Evolutionary conservation across 2,888 invertebrate species (phyloP).

Genomic region (Drosophila algonquin): DNA sequence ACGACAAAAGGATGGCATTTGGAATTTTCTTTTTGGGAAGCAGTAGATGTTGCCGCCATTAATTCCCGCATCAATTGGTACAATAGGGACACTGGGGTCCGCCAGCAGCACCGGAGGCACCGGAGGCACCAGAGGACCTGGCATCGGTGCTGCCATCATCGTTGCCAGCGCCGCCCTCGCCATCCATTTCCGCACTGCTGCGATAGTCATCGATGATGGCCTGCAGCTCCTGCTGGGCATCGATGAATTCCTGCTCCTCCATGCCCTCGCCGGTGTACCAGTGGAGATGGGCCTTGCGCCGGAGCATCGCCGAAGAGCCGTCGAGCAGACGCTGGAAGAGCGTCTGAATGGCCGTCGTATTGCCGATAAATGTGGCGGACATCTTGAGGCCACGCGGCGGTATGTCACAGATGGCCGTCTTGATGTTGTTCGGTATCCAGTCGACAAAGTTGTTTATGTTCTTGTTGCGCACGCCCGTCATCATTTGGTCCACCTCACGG

Average conservation of each 20-base stretch:
- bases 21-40: background rate
- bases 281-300: constrained; percentile 92
- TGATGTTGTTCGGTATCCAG: constrained; percentile 94
- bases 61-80: background rate
- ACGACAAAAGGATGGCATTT: background rate
- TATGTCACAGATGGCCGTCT: constrained; percentile 93
- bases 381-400: constrained; percentile 93
- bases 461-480: constrained; percentile 91
- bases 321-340: constrained; percentile 91
- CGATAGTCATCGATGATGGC: constrained; percentile 88
- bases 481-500: constrained; percentile 79
- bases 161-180: constrained; percentile 13
- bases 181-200: constrained; percentile 46
- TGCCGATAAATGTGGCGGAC: constrained; percentile 94
- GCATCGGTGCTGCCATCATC: background rate
- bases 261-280: constrained; percentile 95
- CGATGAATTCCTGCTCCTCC: constrained; percentile 94
- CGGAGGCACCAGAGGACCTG: constrained; percentile 2
- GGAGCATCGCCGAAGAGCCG: constrained; percentile 92
- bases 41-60: no score
- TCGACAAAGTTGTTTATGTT: constrained; percentile 89
- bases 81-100: constrained; percentile 49
- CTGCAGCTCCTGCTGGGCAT: constrained; percentile 92
- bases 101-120: background rate
- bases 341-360: constrained; percentile 92